phyloP scores from a whole-genome alignment of 2,797 vertebrate genomes.

The Cetoscarus ocellatus region DNA sequence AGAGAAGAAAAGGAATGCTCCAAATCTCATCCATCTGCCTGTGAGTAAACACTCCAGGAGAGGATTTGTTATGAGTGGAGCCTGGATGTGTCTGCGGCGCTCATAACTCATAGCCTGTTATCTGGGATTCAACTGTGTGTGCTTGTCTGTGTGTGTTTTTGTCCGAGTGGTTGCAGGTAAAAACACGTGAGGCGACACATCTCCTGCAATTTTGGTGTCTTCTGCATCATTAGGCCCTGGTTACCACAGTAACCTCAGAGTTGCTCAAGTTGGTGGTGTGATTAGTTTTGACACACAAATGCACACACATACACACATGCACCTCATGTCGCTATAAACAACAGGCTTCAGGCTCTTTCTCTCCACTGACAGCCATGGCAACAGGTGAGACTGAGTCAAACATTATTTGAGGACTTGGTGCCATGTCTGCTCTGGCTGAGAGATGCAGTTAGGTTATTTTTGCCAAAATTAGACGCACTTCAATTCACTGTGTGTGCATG shows the following conservation, averaged over 20 bases:
- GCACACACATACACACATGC: neutral
- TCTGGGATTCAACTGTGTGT: slow-evolving; percentile 12
- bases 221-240: slow-evolving; percentile 56
- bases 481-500: slow-evolving; percentile 21
- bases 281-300: slow-evolving; percentile 10
- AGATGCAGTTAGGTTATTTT: slow-evolving; percentile 26
- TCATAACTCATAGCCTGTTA: slow-evolving; percentile 36
- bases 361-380: slow-evolving; percentile 46
- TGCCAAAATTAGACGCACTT: slow-evolving; percentile 30
- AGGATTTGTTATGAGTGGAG: slow-evolving; percentile 30
- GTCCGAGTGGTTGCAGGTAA: slow-evolving; percentile 20
- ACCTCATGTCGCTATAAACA: neutral
- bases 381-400: slow-evolving; percentile 56
- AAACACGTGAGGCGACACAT: slow-evolving; percentile 30
- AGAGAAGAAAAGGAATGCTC: slow-evolving; percentile 44
- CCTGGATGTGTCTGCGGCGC: slow-evolving; percentile 1
- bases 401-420: slow-evolving; percentile 37
- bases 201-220: slow-evolving; percentile 65
- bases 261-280: slow-evolving; percentile 21
- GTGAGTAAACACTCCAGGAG: slow-evolving; percentile 46
- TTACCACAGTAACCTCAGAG: slow-evolving; percentile 61
- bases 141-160: slow-evolving; percentile 11
- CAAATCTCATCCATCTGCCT: slow-evolving; percentile 41
- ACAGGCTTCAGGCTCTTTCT: neutral
- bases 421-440: slow-evolving; percentile 51